Evolutionary conservation across 2,888 invertebrate genomes (phyloP), one percentile per base, ranked within the genome.

Genomic region (Coenonympha arcania): DNA sequence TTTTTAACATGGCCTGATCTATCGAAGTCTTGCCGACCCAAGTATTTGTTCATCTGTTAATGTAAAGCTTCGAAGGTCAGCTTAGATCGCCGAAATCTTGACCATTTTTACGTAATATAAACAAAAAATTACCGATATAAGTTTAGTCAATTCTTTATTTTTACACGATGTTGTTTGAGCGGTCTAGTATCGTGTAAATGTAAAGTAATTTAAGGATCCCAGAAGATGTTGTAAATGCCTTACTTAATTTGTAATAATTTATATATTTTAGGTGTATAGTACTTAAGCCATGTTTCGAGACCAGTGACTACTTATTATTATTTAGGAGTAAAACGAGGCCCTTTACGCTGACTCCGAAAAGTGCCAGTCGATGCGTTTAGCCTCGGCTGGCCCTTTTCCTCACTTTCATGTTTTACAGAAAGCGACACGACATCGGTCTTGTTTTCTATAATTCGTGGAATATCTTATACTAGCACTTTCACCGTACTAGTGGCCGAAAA

Each of bases 241-340:
- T 86, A 84, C 82, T 84, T 85, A 85, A 84, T 85, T 85, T 85
- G 82, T 85, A 86, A 85, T 86, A 86, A 86, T 86, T 86, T 86
- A 86, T 86, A 81, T 85, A 85, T 84, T 82, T 82, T 85, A 86
- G 85, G 82, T 86, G 85, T 85, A 85, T 85, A 85, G 86, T 85
- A 86, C 85, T 84, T 86, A 86, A 86, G 86, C 85, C 85, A 86
- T 85, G 84, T 85, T 82, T 84, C 79, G 79, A 85, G 85, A 85
- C 85, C 85, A 84, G 84, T 86, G 83, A 84, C 81, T 85, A 54
- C 54, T 54, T 54, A 83, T 84, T 85, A 76, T 84, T 79, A 81
- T 85, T 81, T 85, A 83, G 82, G 76, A 78, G 69, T 79, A 76
- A 77, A 76, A 69, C 66, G 66, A 68, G 79, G 76, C 75, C 74